Evolutionary conservation across 2,888 invertebrate genomes (phyloP), one percentile per base, ranked within the genome.

Genomic region (Phyllotreta cruciferae): DNA sequence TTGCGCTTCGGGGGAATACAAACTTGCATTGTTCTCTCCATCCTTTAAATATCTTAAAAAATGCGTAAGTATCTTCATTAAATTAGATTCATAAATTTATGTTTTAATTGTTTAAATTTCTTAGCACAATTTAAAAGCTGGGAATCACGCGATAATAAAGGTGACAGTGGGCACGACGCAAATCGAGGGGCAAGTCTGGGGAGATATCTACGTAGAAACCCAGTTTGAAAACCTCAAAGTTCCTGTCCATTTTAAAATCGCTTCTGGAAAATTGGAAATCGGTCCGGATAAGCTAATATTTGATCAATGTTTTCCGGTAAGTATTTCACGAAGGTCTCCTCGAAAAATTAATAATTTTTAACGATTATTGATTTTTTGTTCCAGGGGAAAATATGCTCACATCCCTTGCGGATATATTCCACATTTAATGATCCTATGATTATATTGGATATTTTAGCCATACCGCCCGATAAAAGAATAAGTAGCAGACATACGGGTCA

Each of bases 401-500:
- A 90, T 73, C 89, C 90, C 71, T 83, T 97, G 64, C 87, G 89
- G 77, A 86, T 96, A 67, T 89, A 92, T 75, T 95, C 92, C 73
- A 89, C 90, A 4, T 95, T 94, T 83, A 83, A 88, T 70, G 87
- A 90, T 74, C 85, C 88, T 55, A 93, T 97, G 91, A 87, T 88
- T 69, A 88, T 96, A 49, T 85, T 87, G 60, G 81, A 85, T 67
- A 85, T 93, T 44, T 80, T 87, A 69, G 86, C 88, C 68, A 81
- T 88, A 63, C 86, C 87, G 6, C 83, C 85, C 34, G 88, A 90
- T 79, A 78, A 83, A n/a, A 83, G 89, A 39, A 84, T 91, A 37
- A 83, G 83, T 66, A 85, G 85, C 73, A 74, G 82, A 70, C 82
- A 81, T 77, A 83, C 75, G 11, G 71, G 78, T n/a, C 81, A 83